Conservation (phyloP, 2,888 invertebrate genomes). For the Eupithecia dodoneata region DNA sequence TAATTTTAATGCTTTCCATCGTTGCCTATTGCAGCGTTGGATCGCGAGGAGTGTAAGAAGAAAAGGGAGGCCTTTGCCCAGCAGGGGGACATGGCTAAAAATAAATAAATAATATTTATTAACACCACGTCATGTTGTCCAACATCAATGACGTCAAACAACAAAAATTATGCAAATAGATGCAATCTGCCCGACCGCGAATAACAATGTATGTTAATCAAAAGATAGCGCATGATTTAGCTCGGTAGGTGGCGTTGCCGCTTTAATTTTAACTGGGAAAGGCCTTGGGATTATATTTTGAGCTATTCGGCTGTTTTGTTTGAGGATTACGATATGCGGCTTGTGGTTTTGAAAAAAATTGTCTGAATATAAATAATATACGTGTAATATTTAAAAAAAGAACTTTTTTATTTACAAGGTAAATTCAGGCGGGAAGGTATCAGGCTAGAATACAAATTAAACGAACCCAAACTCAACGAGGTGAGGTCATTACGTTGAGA, state of each 20-base stretch:
- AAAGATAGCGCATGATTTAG: constrained; percentile 63
- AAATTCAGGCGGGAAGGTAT: no score
- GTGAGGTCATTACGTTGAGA: no score
- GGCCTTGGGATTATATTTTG: constrained; percentile 28
- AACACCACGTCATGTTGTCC: background rate
- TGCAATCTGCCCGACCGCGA: constrained; percentile 61
- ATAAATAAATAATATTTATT: no score
- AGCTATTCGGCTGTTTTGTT: constrained; percentile 10
- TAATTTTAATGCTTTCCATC: no score
- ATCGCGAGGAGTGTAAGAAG: no score
- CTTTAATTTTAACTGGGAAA: constrained; percentile 37
- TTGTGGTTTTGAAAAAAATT: background rate
- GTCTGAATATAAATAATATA: background rate
- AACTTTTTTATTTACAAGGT: no score
- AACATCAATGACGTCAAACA: constrained; percentile 50
- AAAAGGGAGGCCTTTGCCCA: no score
- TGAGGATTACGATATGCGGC: background rate
- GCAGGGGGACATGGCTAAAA: no score
- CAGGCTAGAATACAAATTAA: no score
- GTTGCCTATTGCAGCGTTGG: no score
- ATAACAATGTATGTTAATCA: constrained; percentile 73
- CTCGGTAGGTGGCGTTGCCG: constrained; percentile 35
- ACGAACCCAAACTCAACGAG: no score
- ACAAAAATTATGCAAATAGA: constrained; percentile 66
- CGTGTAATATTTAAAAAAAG: no score